Evolutionary conservation across 2,113 vertebrate species (phyloP).

Genomic region (Synchiropus splendidus): DNA sequence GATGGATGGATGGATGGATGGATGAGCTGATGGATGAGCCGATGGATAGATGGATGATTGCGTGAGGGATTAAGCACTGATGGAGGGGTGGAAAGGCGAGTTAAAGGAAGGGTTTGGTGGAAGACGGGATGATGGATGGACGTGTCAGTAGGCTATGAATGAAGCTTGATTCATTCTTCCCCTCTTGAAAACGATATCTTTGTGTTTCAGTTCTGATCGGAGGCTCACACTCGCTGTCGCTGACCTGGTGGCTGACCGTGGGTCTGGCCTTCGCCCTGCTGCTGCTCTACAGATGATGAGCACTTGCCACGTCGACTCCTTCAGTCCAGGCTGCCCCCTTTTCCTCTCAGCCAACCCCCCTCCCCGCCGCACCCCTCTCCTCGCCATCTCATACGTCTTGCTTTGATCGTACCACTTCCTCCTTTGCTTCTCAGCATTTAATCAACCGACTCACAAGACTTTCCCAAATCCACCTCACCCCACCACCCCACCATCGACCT

Average conservation of each 20-base stretch:
- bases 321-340: conserved; percentile 46
- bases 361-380: conserved; percentile 4
- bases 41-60: too few species aligned
- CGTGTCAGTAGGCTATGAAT: too few species aligned
- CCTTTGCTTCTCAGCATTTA: conserved; percentile 14
- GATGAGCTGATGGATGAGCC: too few species aligned
- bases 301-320: conserved; percentile 22
- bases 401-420: conserved; percentile 16
- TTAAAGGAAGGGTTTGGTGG: too few species aligned
- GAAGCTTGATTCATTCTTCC: too few species aligned
- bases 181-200: background rate
- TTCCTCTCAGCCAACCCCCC: conserved; percentile 14
- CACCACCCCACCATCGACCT: conserved; percentile 19
- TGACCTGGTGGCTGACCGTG: conserved; percentile 48
- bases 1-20: too few species aligned
- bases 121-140: too few species aligned
- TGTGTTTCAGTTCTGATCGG: conserved; percentile 57
- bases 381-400: conserved; percentile 8
- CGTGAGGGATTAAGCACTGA: too few species aligned
- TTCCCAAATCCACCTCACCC: conserved; percentile 23
- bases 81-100: too few species aligned
- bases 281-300: conserved; percentile 71
- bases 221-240: conserved; percentile 46
- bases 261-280: conserved; percentile 45
- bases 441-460: conserved; percentile 7